Evolutionary conservation across 2,888 invertebrate genomes (phyloP).

Genomic region (Ecdyonurus torrentis): DNA sequence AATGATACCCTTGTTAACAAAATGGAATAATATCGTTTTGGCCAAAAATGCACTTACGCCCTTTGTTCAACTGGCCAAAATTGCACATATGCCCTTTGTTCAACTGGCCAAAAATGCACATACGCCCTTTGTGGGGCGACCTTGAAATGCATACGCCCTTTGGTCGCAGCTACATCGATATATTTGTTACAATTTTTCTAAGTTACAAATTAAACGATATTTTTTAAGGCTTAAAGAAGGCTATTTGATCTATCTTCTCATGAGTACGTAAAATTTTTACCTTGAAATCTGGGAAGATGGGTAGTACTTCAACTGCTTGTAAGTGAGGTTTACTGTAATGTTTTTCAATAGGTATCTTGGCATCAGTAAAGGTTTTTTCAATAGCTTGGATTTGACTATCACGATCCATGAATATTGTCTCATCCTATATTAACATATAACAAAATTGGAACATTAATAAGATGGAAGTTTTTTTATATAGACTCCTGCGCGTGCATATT

Average conservation of each 20-base stretch:
- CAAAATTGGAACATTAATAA: too few species aligned
- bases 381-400: conserved; percentile 96
- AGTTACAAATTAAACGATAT: not conserved
- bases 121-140: too few species aligned
- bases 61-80: too few species aligned
- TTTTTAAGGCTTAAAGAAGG: not conserved
- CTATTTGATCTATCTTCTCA: not conserved
- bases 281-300: conserved; percentile 89
- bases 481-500: too few species aligned
- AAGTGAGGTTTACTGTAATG: conserved; percentile 97
- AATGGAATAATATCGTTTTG: too few species aligned
- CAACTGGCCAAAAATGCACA: too few species aligned
- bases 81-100: too few species aligned
- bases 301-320: conserved; percentile 70
- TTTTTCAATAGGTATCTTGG: conserved; percentile 64
- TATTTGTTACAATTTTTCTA: not conserved
- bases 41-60: too few species aligned
- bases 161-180: too few species aligned
- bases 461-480: too few species aligned
- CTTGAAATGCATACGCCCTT: too few species aligned
- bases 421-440: conserved; percentile 58
- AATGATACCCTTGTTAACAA: too few species aligned
- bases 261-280: conserved; percentile 22
- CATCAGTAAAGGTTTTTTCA: conserved; percentile 90
- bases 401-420: conserved; percentile 88